Conservation (phyloP, 2,888 invertebrate genomes). For the Himalopsyche anomala region DNA sequence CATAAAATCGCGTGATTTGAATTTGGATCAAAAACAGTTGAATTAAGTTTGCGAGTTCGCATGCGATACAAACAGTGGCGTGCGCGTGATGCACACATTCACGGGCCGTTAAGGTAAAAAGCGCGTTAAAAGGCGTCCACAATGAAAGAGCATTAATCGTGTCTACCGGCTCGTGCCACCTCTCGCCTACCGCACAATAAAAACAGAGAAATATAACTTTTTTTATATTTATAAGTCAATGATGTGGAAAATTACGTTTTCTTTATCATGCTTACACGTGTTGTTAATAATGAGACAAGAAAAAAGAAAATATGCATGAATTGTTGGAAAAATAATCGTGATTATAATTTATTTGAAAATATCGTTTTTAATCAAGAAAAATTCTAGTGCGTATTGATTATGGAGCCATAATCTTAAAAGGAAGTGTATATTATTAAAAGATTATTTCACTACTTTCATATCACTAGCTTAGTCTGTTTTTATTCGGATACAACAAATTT, state of each 20-base stretch:
- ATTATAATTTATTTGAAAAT: no score
- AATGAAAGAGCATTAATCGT: constrained; percentile 41
- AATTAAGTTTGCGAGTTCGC: constrained; percentile 34
- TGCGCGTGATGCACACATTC: constrained; percentile 12
- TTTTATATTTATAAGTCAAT: not conserved
- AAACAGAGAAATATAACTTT: constrained; percentile 28
- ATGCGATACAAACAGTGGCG: constrained; percentile 28
- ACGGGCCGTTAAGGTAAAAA: constrained; percentile 27
- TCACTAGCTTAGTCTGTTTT: no score
- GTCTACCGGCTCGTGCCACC: constrained; percentile 43
- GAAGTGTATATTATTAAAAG: no score
- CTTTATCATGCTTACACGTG: constrained; percentile 8
- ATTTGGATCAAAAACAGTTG: constrained; percentile 39
- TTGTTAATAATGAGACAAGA: not conserved
- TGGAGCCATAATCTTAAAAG: no score
- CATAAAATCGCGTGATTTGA: constrained; percentile 18
- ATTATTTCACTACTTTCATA: no score
- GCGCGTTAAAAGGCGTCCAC: constrained; percentile 12
- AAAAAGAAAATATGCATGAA: not conserved
- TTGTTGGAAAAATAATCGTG: no score
- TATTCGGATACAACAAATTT: no score
- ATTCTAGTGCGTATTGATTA: no score
- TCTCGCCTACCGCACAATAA: constrained; percentile 23
- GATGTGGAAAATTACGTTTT: constrained; percentile 29
- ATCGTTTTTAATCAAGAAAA: no score